Evolutionary conservation across 1,140 invertebrate genomes (phyloP), one percentile per base, ranked within the genome.

Genomic region (Temnothorax nylanderi): DNA sequence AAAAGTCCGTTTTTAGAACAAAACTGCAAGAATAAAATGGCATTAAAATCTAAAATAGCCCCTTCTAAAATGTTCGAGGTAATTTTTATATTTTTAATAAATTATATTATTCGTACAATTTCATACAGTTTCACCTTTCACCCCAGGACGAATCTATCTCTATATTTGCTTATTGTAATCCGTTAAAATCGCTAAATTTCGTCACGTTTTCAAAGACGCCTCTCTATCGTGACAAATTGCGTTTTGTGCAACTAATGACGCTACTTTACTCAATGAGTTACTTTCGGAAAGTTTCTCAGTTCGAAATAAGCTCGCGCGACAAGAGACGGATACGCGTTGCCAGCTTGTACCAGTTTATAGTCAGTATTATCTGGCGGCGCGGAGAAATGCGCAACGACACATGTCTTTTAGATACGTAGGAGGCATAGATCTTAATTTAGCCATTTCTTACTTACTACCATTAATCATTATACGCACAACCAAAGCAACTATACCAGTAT

Each of bases 51-150:
- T 11, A 18, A 65, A 65, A n/a, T n/a, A 78, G 62, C n/a, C 21
- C 18, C 18, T 65, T 34, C 18, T 77, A 37, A 62, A 3, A 26
- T 44, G 10, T 47, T 65, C 18, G 16, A 41, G 13, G 62, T 8
- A 49, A 65, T 65, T 78, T 65, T 78, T 65, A 65, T 60, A 65
- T 65, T 78, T 65, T 78, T 65, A 65, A 76, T 76, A 76, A 76
- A 76, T 76, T 60, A 75, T 41, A 76, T 56, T 41, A 41, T 44
- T 44, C 0, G n/a, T 60, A 32, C 32, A 74, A 54, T 74, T 74
- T 54, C 26, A 51, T 16, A 18, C 13, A 60, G n/a, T 60, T 76
- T 60, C 4, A 41, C 1, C 13, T 60, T 76, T 60, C 4, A 41
- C 1, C 13, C 3, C 16, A 41, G 8, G 58, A 56, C 34, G 13